A percentile compares a stretch with the other conserved stretches of the same genome.
Evolutionary conservation across 2,113 vertebrate genomes (phyloP).

Genomic region (Chrysemys picta): DNA sequence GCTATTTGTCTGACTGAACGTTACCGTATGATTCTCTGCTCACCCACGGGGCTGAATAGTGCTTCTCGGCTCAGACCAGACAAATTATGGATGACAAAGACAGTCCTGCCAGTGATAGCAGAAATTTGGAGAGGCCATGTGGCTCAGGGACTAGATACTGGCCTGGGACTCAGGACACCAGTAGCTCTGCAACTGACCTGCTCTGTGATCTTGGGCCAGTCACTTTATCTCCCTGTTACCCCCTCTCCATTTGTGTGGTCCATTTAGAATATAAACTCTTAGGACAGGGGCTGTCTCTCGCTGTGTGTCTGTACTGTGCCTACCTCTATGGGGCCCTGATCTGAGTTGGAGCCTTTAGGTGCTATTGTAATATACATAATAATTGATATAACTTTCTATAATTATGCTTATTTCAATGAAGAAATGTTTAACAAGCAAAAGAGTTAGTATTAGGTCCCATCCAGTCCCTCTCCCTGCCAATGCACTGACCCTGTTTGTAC

Average conservation of each 20-base stretch:
- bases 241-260: rapidly evolving
- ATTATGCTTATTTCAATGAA: neutral
- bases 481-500: neutral
- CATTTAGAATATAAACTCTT: neutral
- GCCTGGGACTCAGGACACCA: rapidly evolving
- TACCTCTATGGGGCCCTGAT: neutral
- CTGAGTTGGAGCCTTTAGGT: neutral
- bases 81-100: rapidly evolving
- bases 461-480: constrained; percentile 10
- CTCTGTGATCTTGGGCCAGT: rapidly evolving
- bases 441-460: neutral
- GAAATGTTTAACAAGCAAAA: neutral
- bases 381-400: neutral
- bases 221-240: too few species aligned
- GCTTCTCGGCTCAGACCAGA: neutral
- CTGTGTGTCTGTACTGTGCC: neutral
- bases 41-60: neutral
- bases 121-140: neutral
- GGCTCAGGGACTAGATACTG: rapidly evolving
- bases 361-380: neutral
- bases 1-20: neutral
- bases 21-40: neutral
- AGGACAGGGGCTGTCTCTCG: neutral
- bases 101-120: neutral
- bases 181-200: rapidly evolving